Percentiles rank a stretch among this genome's conserved stretches.
Evolutionary conservation across 2,113 vertebrate species (phyloP).

Genomic region (Polypterus senegalus): DNA sequence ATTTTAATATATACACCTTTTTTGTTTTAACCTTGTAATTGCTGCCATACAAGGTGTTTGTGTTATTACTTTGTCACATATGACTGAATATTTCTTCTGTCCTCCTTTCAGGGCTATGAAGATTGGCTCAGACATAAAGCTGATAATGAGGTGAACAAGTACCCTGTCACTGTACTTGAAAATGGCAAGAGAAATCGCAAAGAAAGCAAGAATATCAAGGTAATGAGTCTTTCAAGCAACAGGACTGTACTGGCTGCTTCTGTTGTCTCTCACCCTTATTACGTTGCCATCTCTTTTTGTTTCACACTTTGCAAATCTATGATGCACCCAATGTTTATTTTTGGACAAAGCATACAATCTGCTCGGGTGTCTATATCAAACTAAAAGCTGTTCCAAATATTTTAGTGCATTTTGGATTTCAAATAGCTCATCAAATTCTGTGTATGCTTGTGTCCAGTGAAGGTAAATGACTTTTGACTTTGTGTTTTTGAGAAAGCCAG

Average conservation of each 20-base stretch:
- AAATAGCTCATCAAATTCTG: no score
- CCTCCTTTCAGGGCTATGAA: slow-evolving; percentile 74
- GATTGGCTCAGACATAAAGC: slow-evolving; percentile 95
- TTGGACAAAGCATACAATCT: no score
- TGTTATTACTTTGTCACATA: slow-evolving; percentile 2
- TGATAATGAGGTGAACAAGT: slow-evolving; percentile 92
- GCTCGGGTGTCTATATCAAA: no score
- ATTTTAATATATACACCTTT: neutral
- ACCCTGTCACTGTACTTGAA: slow-evolving; percentile 71
- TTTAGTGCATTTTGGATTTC: no score
- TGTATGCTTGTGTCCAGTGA: no score
- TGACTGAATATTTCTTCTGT: slow-evolving; percentile 21
- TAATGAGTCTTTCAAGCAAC: slow-evolving; percentile 30
- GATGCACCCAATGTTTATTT: no score
- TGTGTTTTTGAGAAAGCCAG: no score
- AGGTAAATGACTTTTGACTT: no score
- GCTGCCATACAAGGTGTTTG: neutral
- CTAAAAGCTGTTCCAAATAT: no score
- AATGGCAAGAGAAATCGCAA: slow-evolving; percentile 57
- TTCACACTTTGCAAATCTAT: no score
- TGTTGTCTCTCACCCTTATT: neutral
- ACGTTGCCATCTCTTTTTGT: no score
- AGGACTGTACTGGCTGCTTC: slow-evolving; percentile 9
- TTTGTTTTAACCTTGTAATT: neutral
- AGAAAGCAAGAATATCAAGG: slow-evolving; percentile 90